Base-by-base conservation (phyloP, 2,888 invertebrate species). In the Drosophila fulvimacula region DNA sequence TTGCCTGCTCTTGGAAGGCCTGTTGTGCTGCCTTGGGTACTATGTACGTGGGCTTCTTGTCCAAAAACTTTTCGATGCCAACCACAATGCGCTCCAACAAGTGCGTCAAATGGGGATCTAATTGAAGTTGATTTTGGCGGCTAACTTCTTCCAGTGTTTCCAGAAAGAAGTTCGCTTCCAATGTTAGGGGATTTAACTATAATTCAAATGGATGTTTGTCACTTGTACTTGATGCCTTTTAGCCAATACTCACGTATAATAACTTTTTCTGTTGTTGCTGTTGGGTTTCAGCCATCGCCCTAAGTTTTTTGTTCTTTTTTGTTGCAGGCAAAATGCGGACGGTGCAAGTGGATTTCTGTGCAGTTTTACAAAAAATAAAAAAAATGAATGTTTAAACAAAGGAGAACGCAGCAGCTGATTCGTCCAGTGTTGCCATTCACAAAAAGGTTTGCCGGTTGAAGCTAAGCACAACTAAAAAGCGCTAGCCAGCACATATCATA, bases 181-280 rank as follows among this genome's bases (percentile, higher is more conserved):
- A 44, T 1, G 91, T 88, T 42, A 91, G 48, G 0, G 91, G 91
- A 79, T 90, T 89, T 17, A 91, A 38, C 91, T 91, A 61, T 21
- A 48, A 17, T 30, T 4, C 13, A 19, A 39, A 24, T 5, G 7
- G 3, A 3, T 4, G 3, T 11, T 38, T 41, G 5, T 36, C 36
- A 30, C 4, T 27, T 10, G 9, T 9, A 4, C 0, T 9, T 6
- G 1, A 5, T 1, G 30, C 3, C 9, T 10, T 41, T 38, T 30
- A 11, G 13, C 19, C 10, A 55, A 11, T 34, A 79, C 86, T 85
- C 46, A 88, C 88, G 44, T 83, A 86, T 53, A 86, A 60, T 2
- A 76, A 34, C 27, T 69, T 64, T 6, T 55, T 62, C n/a, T 64
- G 17, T 27, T 55, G 53, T 13, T 51, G 62, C 19, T 55, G 60